Conservation (phyloP, 2,113 vertebrate species). For the Triplophysa siluroides region DNA sequence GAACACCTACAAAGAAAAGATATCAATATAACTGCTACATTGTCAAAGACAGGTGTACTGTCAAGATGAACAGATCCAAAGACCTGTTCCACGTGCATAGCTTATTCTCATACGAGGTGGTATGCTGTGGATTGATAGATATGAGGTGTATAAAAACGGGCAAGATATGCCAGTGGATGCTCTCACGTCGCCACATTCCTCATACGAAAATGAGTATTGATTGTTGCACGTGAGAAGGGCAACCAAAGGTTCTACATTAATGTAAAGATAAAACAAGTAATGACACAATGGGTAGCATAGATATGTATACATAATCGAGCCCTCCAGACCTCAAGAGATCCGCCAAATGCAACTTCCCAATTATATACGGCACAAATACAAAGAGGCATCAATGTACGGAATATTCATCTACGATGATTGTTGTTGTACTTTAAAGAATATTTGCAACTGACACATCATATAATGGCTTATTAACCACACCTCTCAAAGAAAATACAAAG, state of each 20-base stretch:
- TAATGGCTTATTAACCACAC: background rate
- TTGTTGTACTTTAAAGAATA: background rate
- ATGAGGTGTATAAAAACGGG: background rate
- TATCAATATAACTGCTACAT: conserved; percentile 8
- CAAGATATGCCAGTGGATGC: background rate
- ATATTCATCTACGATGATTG: no score
- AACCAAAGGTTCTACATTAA: background rate
- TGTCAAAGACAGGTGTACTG: background rate
- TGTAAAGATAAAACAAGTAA: background rate
- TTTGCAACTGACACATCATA: background rate
- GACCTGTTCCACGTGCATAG: conserved; percentile 34
- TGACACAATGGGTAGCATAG: background rate
- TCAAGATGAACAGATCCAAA: conserved; percentile 5
- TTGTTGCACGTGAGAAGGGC: background rate
- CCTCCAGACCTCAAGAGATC: no score
- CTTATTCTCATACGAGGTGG: conserved; percentile 16
- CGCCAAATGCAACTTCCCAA: no score
- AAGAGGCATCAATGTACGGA: no score
- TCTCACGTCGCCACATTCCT: background rate
- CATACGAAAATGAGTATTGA: background rate
- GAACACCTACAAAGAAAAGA: background rate
- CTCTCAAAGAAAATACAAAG: background rate
- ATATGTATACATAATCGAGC: no score
- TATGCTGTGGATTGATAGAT: conserved; percentile 1
- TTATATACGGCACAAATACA: no score